Evolutionary conservation across 2,888 invertebrate genomes (phyloP).

Genomic region (Mylabris sibirica): DNA sequence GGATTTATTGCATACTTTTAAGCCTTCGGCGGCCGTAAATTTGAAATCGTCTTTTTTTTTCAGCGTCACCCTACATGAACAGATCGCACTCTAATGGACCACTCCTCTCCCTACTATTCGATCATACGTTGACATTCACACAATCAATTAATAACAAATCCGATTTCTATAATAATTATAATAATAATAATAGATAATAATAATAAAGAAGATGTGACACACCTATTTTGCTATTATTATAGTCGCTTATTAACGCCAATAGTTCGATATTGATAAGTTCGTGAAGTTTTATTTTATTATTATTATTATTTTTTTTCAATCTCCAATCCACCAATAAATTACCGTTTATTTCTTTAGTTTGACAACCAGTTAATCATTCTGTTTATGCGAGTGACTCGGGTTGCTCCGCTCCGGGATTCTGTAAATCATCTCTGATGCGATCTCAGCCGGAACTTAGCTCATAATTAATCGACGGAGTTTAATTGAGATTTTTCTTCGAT

Average conservation of each 20-base stretch:
- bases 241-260: constrained; percentile 60
- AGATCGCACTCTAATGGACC: constrained; percentile 48
- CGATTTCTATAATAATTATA: background rate
- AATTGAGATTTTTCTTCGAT: constrained; percentile 60
- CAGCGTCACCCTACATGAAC: constrained; percentile 56
- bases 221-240: constrained; percentile 57
- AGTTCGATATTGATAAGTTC: constrained; percentile 60
- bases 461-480: constrained; percentile 60
- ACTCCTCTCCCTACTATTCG: constrained; percentile 27
- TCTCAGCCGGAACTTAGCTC: constrained; percentile 57
- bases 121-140: background rate
- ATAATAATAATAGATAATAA: background rate
- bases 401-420: constrained; percentile 55
- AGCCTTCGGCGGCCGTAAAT: constrained; percentile 63
- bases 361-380: constrained; percentile 61
- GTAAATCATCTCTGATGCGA: constrained; percentile 58
- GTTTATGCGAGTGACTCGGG: constrained; percentile 60
- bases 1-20: constrained; percentile 64
- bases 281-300: constrained; percentile 53
- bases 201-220: background rate
- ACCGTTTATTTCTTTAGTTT: constrained; percentile 61
- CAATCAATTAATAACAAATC: background rate
- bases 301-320: background rate
- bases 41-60: constrained; percentile 60
- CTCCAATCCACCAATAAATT: constrained; percentile 59